Evolutionary conservation across 2,113 vertebrate species (phyloP).

Genomic region (Bubo blakistoni): DNA sequence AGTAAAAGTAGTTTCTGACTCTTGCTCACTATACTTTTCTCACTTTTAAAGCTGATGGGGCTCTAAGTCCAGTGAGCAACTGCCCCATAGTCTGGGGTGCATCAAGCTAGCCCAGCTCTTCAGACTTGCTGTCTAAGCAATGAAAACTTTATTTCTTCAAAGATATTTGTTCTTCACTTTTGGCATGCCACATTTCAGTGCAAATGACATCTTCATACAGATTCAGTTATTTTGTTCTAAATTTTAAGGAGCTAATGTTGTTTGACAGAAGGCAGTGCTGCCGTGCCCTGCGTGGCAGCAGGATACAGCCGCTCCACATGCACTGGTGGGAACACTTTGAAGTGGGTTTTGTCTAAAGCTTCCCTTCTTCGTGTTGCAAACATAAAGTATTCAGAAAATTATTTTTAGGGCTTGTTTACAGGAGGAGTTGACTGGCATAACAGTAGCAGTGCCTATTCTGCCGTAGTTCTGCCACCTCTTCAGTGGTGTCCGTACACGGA

Average conservation of each 20-base stretch:
- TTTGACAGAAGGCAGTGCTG: background rate
- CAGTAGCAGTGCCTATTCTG: background rate
- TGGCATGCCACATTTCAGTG: background rate
- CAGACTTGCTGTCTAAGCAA: background rate
- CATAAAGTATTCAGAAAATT: background rate
- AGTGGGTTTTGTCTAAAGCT: background rate
- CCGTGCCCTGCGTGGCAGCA: background rate
- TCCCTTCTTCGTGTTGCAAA: background rate
- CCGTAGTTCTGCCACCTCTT: background rate
- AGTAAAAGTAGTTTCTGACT: background rate
- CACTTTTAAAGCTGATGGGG: background rate
- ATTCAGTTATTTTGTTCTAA: background rate
- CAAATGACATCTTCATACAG: background rate
- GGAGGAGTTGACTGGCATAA: background rate
- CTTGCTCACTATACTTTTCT: background rate
- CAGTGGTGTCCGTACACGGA: accelerated
- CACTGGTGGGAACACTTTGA: background rate
- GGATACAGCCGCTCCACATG: background rate
- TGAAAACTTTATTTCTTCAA: background rate
- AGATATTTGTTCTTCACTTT: background rate
- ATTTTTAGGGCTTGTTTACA: background rate
- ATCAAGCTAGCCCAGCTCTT: background rate
- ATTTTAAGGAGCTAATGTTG: background rate
- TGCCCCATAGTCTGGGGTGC: background rate
- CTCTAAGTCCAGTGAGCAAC: background rate